These are phyloP conservation scores for Henricia sp. DNA, from an alignment of 53 echinoderm and acorn worm species.

Conservation along the genomic window DNA sequence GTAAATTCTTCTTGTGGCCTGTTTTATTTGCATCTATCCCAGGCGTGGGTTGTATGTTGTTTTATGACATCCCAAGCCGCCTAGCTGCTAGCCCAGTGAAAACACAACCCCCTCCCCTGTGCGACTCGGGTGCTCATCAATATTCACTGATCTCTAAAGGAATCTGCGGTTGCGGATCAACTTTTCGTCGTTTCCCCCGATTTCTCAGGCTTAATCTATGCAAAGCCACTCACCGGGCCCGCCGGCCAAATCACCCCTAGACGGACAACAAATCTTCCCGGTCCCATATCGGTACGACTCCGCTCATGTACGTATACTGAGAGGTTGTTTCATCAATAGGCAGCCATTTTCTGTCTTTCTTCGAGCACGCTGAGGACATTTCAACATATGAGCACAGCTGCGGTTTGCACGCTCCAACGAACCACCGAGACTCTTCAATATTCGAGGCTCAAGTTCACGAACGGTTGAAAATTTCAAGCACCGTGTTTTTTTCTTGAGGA, in stretches of 20 bases:
- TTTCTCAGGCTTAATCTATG: conserved; percentile 42
- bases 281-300: neutral
- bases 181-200: conserved; percentile 1
- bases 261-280: neutral
- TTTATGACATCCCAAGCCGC: conserved; percentile 38
- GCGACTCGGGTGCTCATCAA: conserved; percentile 48
- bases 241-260: conserved; percentile 14
- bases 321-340: conserved; percentile 10
- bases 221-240: conserved; percentile 53
- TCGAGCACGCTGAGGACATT: neutral
- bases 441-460: neutral
- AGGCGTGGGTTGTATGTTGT: conserved; percentile 40
- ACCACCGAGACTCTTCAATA: conserved; percentile 2
- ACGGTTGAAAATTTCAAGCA: neutral
- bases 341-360: neutral
- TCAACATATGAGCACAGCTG: conserved; percentile 18
- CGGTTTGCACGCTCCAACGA: neutral
- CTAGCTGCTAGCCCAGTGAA: conserved; percentile 3
- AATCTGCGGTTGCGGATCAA: conserved; percentile 34
- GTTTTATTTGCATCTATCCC: conserved; percentile 27
- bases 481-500: neutral
- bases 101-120: conserved; percentile 4
- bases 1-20: no score
- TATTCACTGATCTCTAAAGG: conserved; percentile 52
- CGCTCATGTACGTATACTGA: neutral